phyloP scores from a whole-genome alignment of 2,888 invertebrate species.

The Stenichneumon culpator region DNA sequence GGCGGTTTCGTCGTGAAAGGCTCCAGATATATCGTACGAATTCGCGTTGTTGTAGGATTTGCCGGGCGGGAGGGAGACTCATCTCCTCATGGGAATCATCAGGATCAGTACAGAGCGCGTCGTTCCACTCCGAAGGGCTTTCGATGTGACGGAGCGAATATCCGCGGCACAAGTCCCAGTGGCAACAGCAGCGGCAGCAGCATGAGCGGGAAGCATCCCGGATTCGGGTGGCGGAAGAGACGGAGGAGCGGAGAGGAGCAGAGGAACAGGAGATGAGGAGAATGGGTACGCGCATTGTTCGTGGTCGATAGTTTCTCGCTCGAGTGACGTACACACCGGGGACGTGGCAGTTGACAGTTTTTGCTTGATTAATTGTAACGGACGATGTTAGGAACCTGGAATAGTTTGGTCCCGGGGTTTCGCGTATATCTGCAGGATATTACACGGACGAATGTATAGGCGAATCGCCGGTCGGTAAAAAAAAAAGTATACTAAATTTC shows the following conservation, averaged over 20 bases:
- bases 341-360: constrained; percentile 79
- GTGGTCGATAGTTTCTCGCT: constrained; percentile 78
- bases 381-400: constrained; percentile 60
- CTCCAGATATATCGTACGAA: background rate
- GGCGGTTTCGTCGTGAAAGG: background rate
- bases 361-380: constrained; percentile 79
- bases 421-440: constrained; percentile 28
- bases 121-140: constrained; percentile 61
- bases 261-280: constrained; percentile 22
- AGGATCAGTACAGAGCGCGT: constrained; percentile 54
- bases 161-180: constrained; percentile 54
- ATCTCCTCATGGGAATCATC: constrained; percentile 36
- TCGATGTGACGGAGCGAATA: constrained; percentile 67
- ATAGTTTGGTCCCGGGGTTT: constrained; percentile 44
- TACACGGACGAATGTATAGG: background rate
- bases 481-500: background rate
- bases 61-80: constrained; percentile 6
- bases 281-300: constrained; percentile 73
- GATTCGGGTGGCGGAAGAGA: constrained; percentile 32
- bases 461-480: background rate
- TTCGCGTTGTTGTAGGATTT: constrained; percentile 32
- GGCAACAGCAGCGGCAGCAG: constrained; percentile 9
- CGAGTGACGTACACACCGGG: constrained; percentile 72
- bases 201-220: constrained; percentile 11
- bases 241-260: background rate